Evolutionary conservation across 2,113 vertebrate species (phyloP).

Genomic region (Esox niger): DNA sequence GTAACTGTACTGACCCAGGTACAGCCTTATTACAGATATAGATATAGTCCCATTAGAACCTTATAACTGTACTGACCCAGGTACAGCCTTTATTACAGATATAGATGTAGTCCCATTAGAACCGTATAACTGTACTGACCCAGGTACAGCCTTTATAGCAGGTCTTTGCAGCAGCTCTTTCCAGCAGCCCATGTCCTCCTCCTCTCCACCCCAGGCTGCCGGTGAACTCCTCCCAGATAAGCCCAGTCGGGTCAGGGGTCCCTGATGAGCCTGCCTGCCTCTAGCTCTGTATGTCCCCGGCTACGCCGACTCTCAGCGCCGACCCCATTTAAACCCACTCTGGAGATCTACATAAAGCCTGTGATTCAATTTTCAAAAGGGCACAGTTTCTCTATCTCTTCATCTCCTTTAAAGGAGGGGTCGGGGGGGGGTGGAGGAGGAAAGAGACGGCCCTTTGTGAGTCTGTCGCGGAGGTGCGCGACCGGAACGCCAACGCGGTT

Average conservation of each 20-base stretch:
- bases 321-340: constrained; percentile 43
- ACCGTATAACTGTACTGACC: background rate
- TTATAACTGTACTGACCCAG: too few relatives aligned
- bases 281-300: constrained; percentile 32
- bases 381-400: constrained; percentile 48
- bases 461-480: constrained; percentile 55
- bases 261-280: constrained; percentile 62
- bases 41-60: too few relatives aligned
- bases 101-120: background rate
- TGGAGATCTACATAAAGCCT: constrained; percentile 46
- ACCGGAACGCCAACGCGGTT: constrained; percentile 58
- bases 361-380: constrained; percentile 67
- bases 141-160: too few relatives aligned
- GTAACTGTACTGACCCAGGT: too few relatives aligned
- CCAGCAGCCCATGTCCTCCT: too few relatives aligned
- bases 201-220: too few relatives aligned
- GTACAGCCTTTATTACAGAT: too few relatives aligned
- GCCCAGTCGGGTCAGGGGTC: constrained; percentile 58
- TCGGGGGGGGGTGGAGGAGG: constrained; percentile 18
- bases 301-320: background rate
- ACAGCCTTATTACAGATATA: too few relatives aligned
- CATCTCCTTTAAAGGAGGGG: constrained; percentile 37
- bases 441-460: constrained; percentile 65
- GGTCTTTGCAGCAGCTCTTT: too few relatives aligned
- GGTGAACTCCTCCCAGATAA: too few relatives aligned